Percentiles rank a stretch among this genome's conserved stretches.
Evolutionary conservation across 2,113 vertebrate species (phyloP).

Genomic region (Okapia johnstoni): DNA sequence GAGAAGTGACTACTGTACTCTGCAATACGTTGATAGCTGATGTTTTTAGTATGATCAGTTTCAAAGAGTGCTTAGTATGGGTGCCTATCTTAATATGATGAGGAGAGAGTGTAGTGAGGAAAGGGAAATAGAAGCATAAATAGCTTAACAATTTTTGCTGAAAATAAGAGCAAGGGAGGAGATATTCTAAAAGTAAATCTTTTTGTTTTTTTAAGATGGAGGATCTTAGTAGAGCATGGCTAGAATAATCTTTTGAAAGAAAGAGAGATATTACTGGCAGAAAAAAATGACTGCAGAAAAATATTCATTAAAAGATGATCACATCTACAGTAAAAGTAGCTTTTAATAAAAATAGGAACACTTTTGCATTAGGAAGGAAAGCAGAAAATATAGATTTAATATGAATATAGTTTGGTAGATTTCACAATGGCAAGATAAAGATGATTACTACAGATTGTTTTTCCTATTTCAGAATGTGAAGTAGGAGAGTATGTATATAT

Average conservation of each 20-base stretch:
- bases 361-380: neutral
- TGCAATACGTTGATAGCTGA: neutral
- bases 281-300: neutral
- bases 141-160: neutral
- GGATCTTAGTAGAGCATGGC: neutral
- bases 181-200: neutral
- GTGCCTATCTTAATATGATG: neutral
- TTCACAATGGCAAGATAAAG: neutral
- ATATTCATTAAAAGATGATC: neutral
- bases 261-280: neutral
- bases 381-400: neutral
- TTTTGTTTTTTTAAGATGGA: neutral
- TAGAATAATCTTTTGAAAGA: neutral
- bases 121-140: neutral
- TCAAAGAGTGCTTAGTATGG: neutral
- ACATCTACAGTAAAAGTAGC: neutral
- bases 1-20: neutral
- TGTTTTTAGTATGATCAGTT: neutral
- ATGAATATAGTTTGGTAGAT: neutral
- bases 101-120: neutral
- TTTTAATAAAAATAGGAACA: neutral
- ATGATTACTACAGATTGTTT: neutral
- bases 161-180: neutral
- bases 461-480: neutral
- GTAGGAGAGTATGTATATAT: neutral